These are phyloP conservation scores for Drosophila baimaii DNA, from an alignment of 1,140 invertebrate genomes.

Conservation along the genomic window DNA sequence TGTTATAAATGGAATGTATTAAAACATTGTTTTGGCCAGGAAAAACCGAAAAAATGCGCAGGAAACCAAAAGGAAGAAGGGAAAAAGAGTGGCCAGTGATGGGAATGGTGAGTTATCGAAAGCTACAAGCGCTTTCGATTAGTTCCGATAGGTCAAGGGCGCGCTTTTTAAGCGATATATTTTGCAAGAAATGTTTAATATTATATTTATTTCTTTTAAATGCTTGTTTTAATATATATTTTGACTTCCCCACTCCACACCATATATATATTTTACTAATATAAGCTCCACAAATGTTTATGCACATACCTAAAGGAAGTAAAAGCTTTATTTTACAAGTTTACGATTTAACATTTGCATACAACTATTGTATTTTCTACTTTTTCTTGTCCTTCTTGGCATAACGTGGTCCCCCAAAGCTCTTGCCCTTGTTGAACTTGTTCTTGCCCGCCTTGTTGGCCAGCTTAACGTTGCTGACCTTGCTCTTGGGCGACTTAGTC, in stretches of 20 bases:
- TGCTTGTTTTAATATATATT: not conserved
- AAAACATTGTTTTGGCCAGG: slow-evolving; percentile 19
- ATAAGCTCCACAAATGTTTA: too few relatives aligned
- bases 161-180: not conserved
- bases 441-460: slow-evolving; percentile 83
- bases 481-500: slow-evolving; percentile 66
- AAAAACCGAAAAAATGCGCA: slow-evolving; percentile 14
- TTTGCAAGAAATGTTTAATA: not conserved
- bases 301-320: slow-evolving; percentile 3
- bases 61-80: slow-evolving; percentile 13
- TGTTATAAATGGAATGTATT: not conserved
- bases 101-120: not conserved
- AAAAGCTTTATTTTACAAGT: slow-evolving; percentile 43
- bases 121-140: slow-evolving; percentile 1
- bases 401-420: slow-evolving; percentile 83
- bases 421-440: slow-evolving; percentile 84
- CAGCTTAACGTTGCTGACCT: slow-evolving; percentile 76
- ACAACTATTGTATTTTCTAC: slow-evolving; percentile 26
- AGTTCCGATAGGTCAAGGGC: not conserved
- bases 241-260: too few relatives aligned
- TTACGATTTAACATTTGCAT: slow-evolving; percentile 32
- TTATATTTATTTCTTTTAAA: not conserved
- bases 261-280: too few relatives aligned
- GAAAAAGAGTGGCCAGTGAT: not conserved
- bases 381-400: slow-evolving; percentile 75